These are phyloP conservation scores for Phorcus lineatus DNA, from an alignment of 2,888 invertebrate genomes.

Conservation along the genomic window DNA sequence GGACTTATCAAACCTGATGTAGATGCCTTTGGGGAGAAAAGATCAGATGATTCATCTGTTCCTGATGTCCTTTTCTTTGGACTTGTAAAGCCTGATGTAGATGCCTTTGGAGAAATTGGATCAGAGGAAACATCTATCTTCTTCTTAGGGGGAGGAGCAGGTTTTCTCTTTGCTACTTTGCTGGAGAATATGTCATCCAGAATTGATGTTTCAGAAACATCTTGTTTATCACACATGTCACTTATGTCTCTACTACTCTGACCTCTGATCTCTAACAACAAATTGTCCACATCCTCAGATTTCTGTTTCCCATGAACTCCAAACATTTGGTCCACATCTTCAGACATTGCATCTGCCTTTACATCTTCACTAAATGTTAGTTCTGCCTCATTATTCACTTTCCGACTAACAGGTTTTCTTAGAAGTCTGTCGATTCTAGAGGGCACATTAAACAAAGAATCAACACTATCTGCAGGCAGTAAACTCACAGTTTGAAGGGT, in stretches of 20 bases:
- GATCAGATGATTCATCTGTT: neutral
- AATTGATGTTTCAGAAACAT: constrained; percentile 24
- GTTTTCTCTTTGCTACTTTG: constrained; percentile 34
- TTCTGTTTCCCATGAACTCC: neutral
- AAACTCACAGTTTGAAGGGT: too few relatives aligned
- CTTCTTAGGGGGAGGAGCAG: constrained; percentile 41
- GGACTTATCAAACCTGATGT: neutral
- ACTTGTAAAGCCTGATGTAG: neutral
- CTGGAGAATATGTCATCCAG: constrained; percentile 51
- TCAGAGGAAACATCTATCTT: neutral
- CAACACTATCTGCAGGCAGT: too few relatives aligned
- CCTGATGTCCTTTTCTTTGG: too few relatives aligned
- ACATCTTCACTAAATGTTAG: too few relatives aligned
- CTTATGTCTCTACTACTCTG: neutral
- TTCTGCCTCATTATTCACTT: too few relatives aligned
- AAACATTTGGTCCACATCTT: neutral
- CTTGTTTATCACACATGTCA: neutral
- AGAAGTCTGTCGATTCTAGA: too few relatives aligned
- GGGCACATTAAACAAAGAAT: too few relatives aligned
- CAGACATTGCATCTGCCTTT: too few relatives aligned
- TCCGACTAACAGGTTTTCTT: too few relatives aligned
- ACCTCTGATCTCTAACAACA: constrained; percentile 23
- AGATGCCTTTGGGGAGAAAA: constrained; percentile 1
- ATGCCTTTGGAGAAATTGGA: neutral
- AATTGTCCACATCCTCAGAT: neutral